Percentiles rank a stretch among this genome's conserved stretches.
Conservation (phyloP, 2,888 invertebrate species). For the Acanthosepion lycidas region DNA sequence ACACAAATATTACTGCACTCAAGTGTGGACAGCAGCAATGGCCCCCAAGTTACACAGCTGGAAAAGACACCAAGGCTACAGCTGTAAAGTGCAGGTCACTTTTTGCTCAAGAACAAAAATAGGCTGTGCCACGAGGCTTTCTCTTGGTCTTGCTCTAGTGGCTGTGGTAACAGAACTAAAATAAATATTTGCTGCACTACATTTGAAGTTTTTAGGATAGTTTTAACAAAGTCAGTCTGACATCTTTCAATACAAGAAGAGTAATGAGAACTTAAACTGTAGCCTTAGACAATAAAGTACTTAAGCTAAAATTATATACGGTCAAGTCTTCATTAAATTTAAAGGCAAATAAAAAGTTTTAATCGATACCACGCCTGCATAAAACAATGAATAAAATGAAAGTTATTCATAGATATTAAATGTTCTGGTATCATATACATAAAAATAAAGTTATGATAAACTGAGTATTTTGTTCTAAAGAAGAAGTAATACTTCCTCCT, state of each 20-base stretch:
- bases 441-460: too few species aligned
- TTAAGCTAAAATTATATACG: too few species aligned
- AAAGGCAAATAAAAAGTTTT: too few species aligned
- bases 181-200: not conserved
- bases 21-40: constrained; percentile 33
- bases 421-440: too few species aligned
- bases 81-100: constrained; percentile 11
- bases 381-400: too few species aligned
- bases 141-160: not conserved
- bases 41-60: constrained; percentile 33
- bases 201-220: not conserved
- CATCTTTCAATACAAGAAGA: too few species aligned
- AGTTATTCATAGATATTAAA: too few species aligned
- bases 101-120: not conserved
- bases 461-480: too few species aligned
- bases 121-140: not conserved
- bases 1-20: constrained; percentile 6
- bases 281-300: not conserved
- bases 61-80: not conserved
- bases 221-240: too few species aligned
- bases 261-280: not conserved
- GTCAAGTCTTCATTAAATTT: too few species aligned
- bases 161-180: not conserved
- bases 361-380: too few species aligned
- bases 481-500: not conserved